These are phyloP conservation scores for Penaeus japonicus DNA, from an alignment of 1,140 invertebrate genomes.

Conservation along the genomic window DNA sequence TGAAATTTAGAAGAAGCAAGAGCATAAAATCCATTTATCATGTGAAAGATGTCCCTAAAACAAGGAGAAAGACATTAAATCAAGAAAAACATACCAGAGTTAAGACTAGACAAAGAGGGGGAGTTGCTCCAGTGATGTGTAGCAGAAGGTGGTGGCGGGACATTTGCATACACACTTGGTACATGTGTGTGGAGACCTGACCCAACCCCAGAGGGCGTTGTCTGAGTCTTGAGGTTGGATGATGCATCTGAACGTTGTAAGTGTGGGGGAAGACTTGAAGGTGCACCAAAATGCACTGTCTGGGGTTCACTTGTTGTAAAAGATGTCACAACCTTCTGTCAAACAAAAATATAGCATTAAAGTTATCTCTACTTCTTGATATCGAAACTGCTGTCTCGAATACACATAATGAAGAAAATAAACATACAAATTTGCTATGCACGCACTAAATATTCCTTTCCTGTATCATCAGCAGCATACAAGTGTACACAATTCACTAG, in stretches of 20 bases:
- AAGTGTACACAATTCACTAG: background rate
- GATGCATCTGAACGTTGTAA: slow-evolving; percentile 55
- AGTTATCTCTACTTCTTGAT: too few species aligned
- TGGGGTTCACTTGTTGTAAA: slow-evolving; percentile 59
- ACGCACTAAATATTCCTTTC: background rate
- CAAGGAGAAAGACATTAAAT: background rate
- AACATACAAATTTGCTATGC: background rate
- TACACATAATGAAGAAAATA: background rate
- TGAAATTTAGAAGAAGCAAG: too few species aligned
- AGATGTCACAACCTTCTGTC: slow-evolving; percentile 54
- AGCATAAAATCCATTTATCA: too few species aligned
- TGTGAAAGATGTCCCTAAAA: too few species aligned
- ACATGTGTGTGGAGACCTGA: background rate
- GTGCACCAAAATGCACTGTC: slow-evolving; percentile 53
- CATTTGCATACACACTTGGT: slow-evolving; percentile 9
- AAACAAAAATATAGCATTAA: background rate
- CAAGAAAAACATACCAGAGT: slow-evolving; percentile 43
- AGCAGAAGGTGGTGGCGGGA: slow-evolving; percentile 48
- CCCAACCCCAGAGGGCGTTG: background rate
- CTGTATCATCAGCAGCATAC: background rate
- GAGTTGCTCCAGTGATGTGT: slow-evolving; percentile 48
- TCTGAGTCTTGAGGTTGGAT: slow-evolving; percentile 52
- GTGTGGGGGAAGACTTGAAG: slow-evolving; percentile 9
- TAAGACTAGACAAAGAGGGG: slow-evolving; percentile 50
- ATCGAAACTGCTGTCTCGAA: background rate